Percentiles rank a stretch among this genome's conserved stretches.
Evolutionary conservation across 2,888 invertebrate species (phyloP).

Genomic region (Mactromeris polynyma): DNA sequence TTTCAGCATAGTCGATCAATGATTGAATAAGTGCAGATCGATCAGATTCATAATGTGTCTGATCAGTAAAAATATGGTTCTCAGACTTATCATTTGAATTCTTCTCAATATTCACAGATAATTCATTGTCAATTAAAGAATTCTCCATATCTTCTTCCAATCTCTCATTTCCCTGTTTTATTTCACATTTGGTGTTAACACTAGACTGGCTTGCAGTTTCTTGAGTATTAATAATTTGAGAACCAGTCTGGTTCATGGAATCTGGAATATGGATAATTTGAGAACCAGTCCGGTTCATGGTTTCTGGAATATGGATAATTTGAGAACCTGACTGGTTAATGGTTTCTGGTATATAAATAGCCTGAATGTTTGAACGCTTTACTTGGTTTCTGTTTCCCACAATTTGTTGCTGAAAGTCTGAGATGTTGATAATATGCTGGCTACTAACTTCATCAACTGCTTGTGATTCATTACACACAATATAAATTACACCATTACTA

Average conservation of each 20-base stretch:
- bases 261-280: background rate
- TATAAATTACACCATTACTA: background rate
- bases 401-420: background rate
- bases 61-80: background rate
- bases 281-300: background rate
- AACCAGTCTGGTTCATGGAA: background rate
- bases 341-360: background rate
- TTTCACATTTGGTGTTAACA: background rate
- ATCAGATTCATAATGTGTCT: constrained; percentile 20
- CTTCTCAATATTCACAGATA: background rate
- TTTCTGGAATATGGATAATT: background rate
- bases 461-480: constrained; percentile 10
- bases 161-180: background rate
- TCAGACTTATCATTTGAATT: background rate
- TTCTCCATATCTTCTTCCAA: background rate
- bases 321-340: background rate
- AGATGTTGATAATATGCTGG: background rate
- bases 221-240: background rate
- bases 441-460: background rate
- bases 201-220: background rate
- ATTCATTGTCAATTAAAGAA: background rate
- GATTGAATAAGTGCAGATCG: constrained; percentile 47
- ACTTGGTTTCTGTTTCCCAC: background rate
- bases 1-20: constrained; percentile 56
- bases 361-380: background rate